Evolutionary conservation across 1,140 invertebrate species (phyloP).

Genomic region (Bombyx mori): DNA sequence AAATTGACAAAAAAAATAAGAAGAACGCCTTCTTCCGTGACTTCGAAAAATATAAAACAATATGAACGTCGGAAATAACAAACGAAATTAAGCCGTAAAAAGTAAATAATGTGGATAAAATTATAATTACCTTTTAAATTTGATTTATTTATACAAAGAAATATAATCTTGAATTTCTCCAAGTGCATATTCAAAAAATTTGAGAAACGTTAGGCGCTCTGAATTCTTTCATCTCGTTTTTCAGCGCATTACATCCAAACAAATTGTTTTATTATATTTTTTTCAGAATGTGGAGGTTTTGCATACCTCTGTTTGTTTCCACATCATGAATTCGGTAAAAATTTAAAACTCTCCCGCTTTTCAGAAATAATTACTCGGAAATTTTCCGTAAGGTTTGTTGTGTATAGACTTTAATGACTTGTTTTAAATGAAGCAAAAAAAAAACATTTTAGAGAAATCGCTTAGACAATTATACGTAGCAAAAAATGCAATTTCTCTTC

Average conservation of each 20-base stretch:
- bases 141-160: too few relatives aligned
- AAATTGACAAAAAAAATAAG: too few relatives aligned
- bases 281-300: constrained; percentile 43
- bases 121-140: too few relatives aligned
- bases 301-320: constrained; percentile 44
- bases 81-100: too few relatives aligned
- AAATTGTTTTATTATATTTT: constrained; percentile 54
- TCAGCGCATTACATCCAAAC: constrained; percentile 37
- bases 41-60: too few relatives aligned
- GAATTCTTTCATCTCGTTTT: constrained; percentile 48
- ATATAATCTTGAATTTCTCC: too few relatives aligned
- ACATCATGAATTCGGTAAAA: constrained; percentile 43
- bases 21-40: too few relatives aligned
- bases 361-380: constrained; percentile 30
- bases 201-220: constrained; percentile 40
- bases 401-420: background rate
- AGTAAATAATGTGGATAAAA: too few relatives aligned
- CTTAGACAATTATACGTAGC: background rate
- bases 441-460: background rate
- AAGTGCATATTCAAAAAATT: constrained; percentile 22
- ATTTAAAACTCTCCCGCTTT: constrained; percentile 27
- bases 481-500: background rate
- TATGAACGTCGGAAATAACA: too few relatives aligned
- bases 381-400: constrained; percentile 9
- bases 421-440: background rate